phyloP scores from a whole-genome alignment of 2,113 vertebrate genomes.

The Phalacrocorax carbo region DNA sequence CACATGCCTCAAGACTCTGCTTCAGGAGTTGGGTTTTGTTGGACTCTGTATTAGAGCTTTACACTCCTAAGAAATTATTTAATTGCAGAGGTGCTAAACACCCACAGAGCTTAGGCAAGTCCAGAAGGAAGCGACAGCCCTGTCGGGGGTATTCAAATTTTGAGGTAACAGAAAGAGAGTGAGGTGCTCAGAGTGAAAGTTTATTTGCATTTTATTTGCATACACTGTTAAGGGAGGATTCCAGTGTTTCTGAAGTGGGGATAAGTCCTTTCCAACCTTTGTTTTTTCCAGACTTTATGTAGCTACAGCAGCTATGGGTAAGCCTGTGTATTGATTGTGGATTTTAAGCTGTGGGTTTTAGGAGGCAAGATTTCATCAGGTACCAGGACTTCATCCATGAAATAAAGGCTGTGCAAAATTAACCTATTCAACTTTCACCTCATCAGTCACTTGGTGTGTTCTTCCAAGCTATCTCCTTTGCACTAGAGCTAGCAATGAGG shows the following conservation, averaged over 20 bases:
- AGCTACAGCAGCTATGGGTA: not conserved
- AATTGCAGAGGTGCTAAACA: not conserved
- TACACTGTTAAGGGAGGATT: not conserved
- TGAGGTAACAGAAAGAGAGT: not conserved
- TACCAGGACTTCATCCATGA: not conserved
- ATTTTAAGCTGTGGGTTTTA: not conserved
- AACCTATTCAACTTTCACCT: not conserved
- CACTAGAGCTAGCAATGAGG: not conserved
- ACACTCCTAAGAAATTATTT: not conserved
- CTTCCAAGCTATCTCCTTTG: not conserved
- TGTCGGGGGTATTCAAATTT: not conserved
- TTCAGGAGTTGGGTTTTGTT: not conserved
- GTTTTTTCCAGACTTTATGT: not conserved
- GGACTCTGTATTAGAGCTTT: not conserved
- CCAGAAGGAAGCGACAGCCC: not conserved
- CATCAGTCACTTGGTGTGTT: not conserved
- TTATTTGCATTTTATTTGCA: not conserved
- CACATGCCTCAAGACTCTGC: not conserved
- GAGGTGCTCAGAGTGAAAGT: not conserved
- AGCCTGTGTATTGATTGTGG: not conserved
- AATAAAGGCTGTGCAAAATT: not conserved
- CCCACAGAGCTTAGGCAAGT: not conserved
- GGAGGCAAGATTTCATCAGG: not conserved
- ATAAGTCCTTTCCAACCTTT: not conserved
- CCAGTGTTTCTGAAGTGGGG: not conserved